Evolutionary conservation across 2,797 vertebrate species (phyloP), one percentile per base, ranked within the genome.

Genomic region (Sphaeramia orbicularis): DNA sequence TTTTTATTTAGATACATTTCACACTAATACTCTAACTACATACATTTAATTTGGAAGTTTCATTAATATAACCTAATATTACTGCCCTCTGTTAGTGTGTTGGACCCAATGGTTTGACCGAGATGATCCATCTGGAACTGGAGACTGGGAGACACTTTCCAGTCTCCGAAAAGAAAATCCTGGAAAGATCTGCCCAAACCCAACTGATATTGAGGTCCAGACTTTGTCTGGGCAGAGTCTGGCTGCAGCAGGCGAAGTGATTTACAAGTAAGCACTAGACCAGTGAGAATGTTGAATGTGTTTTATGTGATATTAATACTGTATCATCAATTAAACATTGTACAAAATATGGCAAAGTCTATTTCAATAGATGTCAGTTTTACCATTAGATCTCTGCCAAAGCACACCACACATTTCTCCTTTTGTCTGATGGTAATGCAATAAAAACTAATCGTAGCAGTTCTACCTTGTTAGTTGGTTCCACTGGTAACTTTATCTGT

Each of bases 41-140:
- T n/a, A n/a, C n/a, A n/a, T n/a, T n/a, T n/a, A n/a, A n/a, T n/a
- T n/a, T n/a, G n/a, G n/a, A n/a, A n/a, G n/a, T n/a, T n/a, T n/a
- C n/a, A n/a, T n/a, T n/a, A n/a, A n/a, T n/a, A n/a, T 10, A 36
- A 51, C 6, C 32, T 0, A 6, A 16, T n/a, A 35, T 10, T 0
- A 24, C 27, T 42, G 2, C 14, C 19, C 32, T 24, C 10, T 6
- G 51, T 0, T 57, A 91, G 81, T 37, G 11, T 85, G 80, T 47
- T 91, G 81, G 86, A 90, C 88, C 0, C 16, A 63, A 10, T 90
- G 85, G 85, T 86, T 89, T 60, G 79, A 90, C 65, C 38, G 86
- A 47, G 85, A 87, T 4, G 0, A 89, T 36, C 81, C 83, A 0
- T 2, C 5, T 37, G 76, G 59, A 37, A 30, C 0, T 15, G 85